Evolutionary conservation across 2,888 invertebrate species (phyloP), one percentile per base, ranked within the genome.

Genomic region (Sisyra terminalis): DNA sequence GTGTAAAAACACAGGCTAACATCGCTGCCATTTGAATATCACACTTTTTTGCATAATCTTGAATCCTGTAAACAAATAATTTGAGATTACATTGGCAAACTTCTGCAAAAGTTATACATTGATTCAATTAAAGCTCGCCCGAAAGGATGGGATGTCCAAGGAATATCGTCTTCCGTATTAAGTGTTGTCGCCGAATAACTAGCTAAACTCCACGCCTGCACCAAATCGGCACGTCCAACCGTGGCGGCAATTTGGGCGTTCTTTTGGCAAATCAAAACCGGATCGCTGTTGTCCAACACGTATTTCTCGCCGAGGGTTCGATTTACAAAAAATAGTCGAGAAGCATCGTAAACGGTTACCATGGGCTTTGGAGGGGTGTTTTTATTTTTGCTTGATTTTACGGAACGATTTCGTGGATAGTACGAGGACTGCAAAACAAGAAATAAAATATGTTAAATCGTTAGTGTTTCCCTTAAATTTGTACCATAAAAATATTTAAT

Each of bases 21-120:
- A 94, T 88, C 2, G 92, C 93, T 3, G 93, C 87, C 61, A 88
- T 94, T 65, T 96, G 96, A 11, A 93, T 70, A 59, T 94, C 93
- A 5, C 78, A 75, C 42, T 80, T 72, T 49, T 73, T 71, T 0
- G 86, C 85, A 57, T 83, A 88, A 60, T 87, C 84, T 38, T 75
- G 70, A 55, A 87, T 87, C 57, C 83, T 83, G 61, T 18, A 40
- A 40, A 40, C 30, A 46, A 41, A 8, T 10, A 29, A 29, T 29
- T 31, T 31, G n/a, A 31, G 10, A 31, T n/a, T 8, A 36, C 31
- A 31, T 9, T 13, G 42, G 66, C 82, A n/a, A n/a, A n/a, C n/a
- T n/a, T n/a, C n/a, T n/a, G n/a, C n/a, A n/a, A n/a, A n/a, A n/a
- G n/a, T n/a, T 24, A 72, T 64, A 90, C 89, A 94, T 64, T 2